Conservation (phyloP, 2,113 vertebrate species). For the Morone saxatilis region DNA sequence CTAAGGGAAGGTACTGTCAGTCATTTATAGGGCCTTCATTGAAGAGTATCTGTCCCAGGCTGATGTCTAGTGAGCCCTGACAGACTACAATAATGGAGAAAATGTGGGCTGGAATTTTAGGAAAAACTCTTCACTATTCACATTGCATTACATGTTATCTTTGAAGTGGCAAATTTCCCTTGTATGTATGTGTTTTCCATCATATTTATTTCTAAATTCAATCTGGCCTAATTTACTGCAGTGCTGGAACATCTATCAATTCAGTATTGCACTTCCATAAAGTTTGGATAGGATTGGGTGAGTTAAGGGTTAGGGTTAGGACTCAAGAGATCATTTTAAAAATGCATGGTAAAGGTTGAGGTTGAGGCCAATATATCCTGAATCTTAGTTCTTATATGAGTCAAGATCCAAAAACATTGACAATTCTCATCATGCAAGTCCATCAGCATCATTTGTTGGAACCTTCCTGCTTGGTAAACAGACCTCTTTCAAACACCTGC, state of each 20-base stretch:
- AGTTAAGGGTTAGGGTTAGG: neutral
- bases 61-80: constrained; percentile 26
- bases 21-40: constrained; percentile 7
- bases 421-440: neutral
- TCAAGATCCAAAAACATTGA: neutral
- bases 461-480: neutral
- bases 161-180: neutral
- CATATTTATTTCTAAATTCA: neutral
- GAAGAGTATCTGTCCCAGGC: constrained; percentile 32
- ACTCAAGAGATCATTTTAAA: neutral
- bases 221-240: neutral
- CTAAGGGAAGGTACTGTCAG: constrained; percentile 21
- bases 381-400: neutral
- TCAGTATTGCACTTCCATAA: neutral
- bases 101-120: neutral
- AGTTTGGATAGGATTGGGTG: too few relatives aligned
- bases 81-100: constrained; percentile 2
- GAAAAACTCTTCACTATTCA: neutral
- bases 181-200: too few relatives aligned
- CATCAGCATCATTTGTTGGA: too few relatives aligned
- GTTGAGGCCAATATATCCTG: neutral
- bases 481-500: neutral
- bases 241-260: neutral
- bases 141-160: neutral
- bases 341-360: neutral